Evolutionary conservation across 1,140 invertebrate species (phyloP), one percentile per base, ranked within the genome.

Genomic region (Aphidius ervi): DNA sequence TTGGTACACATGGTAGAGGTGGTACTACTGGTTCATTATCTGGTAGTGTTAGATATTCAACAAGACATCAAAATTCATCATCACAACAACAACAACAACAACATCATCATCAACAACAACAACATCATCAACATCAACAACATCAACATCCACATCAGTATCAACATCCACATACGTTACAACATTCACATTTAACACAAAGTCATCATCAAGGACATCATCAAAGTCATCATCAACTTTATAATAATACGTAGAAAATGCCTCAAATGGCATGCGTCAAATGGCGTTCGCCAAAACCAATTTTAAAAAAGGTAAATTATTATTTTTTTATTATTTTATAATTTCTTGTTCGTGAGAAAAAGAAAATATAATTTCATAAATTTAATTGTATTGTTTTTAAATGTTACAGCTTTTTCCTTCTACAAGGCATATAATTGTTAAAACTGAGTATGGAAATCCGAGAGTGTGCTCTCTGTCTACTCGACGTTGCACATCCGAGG

Each of bases 31-130:
- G 74, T 50, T 78, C 78, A 6, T 67, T 78, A 5, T 71, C 76
- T 5, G 76, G 78, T 45, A 78, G 73, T 60, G 78, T 79, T 8
- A 70, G 73, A 40, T 76, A 73, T 56, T 77, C 74, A 60, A 70
- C 71, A n/a, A 74, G 74, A 60, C 74, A 76, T 63, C 62, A 69
- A 7, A 53, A 67, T 40, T 45, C 68, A 56, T 10, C 68, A 66
- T 54, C 47, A 56, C 68, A 67, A 53, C 71, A 72, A 47, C 64
- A 61, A 46, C 62, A 49, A 8, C 64, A 59, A 50, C 67, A 67
- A 10, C 68, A 67, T 10, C 68, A 66, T 54, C 47, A 56, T 7
- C 68, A 67, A 53, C 71, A 72, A 47, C 64, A 61, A 46, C 62
- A 49, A 5, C 70, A 70, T 16, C 69, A 69, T 55, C 58, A 63